Percentiles rank a stretch among this genome's conserved stretches.
Conservation (phyloP, 2,797 vertebrate genomes). For the Phylloscopus collybita region DNA sequence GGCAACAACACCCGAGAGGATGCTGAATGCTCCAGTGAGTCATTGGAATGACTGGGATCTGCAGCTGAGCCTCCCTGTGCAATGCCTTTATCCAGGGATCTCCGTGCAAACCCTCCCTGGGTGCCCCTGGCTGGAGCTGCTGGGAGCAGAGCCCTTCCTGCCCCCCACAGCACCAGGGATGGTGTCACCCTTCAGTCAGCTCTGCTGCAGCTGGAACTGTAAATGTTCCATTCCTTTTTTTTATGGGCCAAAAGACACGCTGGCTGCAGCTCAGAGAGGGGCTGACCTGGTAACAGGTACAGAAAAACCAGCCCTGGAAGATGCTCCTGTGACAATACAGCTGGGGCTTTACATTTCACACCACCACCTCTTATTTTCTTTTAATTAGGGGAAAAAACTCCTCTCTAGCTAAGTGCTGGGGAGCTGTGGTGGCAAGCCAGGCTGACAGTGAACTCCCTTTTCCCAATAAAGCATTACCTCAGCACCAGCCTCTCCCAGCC, state of each 20-base stretch:
- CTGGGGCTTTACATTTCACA: neutral
- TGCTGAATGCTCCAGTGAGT: conserved; percentile 49
- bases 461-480: neutral
- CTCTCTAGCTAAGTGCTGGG: neutral
- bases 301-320: neutral
- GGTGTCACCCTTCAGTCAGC: neutral
- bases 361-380: neutral
- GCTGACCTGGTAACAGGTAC: neutral
- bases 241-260: neutral
- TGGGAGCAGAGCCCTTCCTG: neutral
- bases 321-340: neutral
- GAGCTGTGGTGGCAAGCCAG: neutral
- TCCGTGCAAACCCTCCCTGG: neutral
- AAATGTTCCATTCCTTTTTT: neutral
- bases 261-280: neutral
- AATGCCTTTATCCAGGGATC: neutral
- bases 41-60: neutral
- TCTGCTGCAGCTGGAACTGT: neutral
- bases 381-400: neutral
- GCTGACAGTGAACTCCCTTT: neutral
- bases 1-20: conserved; percentile 13
- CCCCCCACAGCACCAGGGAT: neutral
- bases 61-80: neutral
- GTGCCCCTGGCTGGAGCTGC: neutral
- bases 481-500: neutral